Base-by-base conservation (phyloP, 2,888 invertebrate genomes). In the Mantis religiosa region DNA sequence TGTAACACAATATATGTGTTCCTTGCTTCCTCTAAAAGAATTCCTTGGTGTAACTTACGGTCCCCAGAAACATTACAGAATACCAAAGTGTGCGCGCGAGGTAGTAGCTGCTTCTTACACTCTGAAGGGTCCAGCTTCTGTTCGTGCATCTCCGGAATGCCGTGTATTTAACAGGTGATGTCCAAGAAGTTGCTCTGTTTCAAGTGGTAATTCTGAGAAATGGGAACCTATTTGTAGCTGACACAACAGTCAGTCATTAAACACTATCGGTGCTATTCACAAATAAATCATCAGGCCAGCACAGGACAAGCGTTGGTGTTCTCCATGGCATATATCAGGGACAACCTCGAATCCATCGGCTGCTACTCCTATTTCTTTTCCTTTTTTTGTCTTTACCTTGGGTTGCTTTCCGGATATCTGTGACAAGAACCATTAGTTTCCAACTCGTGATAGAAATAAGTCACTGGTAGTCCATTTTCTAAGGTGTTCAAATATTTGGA, bases 241-340 rank as follows among this genome's bases (percentile, higher is more conserved):
- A 28, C 84, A 30, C 84, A n/a, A 28, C 84, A 84, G 84, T 84
- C 84, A 84, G 41, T 47, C 85, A 85, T 85, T 85, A 85, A 85
- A 85, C 85, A 85, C 85, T 85, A 85, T 85, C 85, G 85, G 47
- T n/a, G 20, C 30, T 47, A 85, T 85, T 85, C 27, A 47, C 34
- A 30, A 85, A 85, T 85, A 85, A 85, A 85, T 85, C 85, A 85
- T 85, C 41, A 34, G 27, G 85, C n/a, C 85, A 34, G 20, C 54
- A 71, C 20, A 71, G 20, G 54, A 71, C 54, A 71, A 71, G 54
- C 54, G 54, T 71, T 71, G 15, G 20, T 71, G 54, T 71, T 71
- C 54, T 71, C 54, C 54, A 71, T 20, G 54, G 20, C 54, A 71
- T 71, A 71, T 71, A 71, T 71, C 54, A 71, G 54, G 20, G 25